Conservation (phyloP, 2,113 vertebrate species). For the Helogale parvula region DNA sequence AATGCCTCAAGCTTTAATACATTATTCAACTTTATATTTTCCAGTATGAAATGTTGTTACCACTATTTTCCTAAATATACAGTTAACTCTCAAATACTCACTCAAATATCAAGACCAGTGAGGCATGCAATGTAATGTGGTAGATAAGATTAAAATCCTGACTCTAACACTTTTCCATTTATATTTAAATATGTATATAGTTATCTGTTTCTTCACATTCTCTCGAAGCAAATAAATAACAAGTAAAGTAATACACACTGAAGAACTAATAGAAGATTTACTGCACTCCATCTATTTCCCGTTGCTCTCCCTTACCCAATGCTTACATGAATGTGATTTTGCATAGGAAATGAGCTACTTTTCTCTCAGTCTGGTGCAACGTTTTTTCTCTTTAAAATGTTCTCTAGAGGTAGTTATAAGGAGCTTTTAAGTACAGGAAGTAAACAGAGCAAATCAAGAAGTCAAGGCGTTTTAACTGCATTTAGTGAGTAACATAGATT, state of each 20-base stretch:
- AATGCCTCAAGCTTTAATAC: slow-evolving; percentile 54
- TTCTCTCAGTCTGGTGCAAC: background rate
- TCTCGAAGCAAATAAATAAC: background rate
- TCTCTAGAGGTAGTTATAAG: background rate
- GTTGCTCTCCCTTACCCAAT: background rate
- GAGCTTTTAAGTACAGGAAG: background rate
- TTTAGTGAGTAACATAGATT: background rate
- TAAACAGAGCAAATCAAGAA: background rate
- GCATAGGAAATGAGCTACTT: background rate
- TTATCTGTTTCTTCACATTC: background rate
- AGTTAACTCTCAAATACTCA: slow-evolving; percentile 4
- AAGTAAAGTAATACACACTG: background rate
- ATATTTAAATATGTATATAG: background rate
- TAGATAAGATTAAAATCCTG: background rate
- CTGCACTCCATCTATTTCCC: background rate
- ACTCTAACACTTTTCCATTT: background rate
- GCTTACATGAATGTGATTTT: background rate
- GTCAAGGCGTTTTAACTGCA: background rate
- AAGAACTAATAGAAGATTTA: background rate
- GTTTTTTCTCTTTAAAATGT: background rate
- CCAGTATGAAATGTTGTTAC: slow-evolving; percentile 19
- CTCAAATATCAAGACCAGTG: slow-evolving; percentile 3
- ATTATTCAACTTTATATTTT: slow-evolving; percentile 49
- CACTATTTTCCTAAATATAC: background rate
- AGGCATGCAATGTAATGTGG: background rate